Conservation (phyloP, 2,888 invertebrate species). For the Carpatolechia fugitivella region DNA sequence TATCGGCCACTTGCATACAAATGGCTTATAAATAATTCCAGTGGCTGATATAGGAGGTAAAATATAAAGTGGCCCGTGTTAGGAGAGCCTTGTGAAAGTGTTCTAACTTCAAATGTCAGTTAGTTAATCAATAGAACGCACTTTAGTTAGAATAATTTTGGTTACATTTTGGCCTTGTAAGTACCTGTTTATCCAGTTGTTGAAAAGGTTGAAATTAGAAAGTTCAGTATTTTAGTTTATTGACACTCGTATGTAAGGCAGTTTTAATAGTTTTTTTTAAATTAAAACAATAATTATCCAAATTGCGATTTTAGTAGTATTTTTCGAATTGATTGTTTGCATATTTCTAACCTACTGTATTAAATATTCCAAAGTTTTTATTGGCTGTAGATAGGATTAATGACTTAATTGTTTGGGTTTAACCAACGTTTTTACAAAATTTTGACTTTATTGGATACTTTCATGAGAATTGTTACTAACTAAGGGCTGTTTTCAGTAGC, state of each 20-base stretch:
- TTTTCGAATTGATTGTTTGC: slow-evolving; percentile 1
- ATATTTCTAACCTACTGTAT: not conserved
- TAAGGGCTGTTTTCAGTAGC: too few relatives aligned
- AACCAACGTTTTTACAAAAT: not conserved
- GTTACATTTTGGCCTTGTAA: slow-evolving; percentile 12
- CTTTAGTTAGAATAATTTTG: slow-evolving; percentile 10
- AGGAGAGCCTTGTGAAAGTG: not conserved
- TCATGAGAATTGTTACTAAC: too few relatives aligned
- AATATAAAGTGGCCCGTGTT: not conserved
- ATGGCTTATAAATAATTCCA: too few relatives aligned
- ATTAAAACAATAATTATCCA: not conserved
- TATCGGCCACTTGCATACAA: too few relatives aligned
- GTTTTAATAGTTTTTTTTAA: not conserved
- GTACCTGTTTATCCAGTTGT: slow-evolving; percentile 7
- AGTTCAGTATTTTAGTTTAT: slow-evolving; percentile 16
- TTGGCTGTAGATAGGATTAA: slow-evolving; percentile 5
- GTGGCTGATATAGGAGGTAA: too few relatives aligned
- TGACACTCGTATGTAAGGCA: slow-evolving; percentile 13
- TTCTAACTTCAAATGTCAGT: not conserved
- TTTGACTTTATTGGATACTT: too few relatives aligned
- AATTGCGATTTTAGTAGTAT: not conserved
- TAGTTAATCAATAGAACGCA: not conserved
- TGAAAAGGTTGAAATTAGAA: slow-evolving; percentile 12
- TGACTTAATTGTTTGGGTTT: not conserved
- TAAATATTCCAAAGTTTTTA: slow-evolving; percentile 1